phyloP scores from a whole-genome alignment of 2,888 invertebrate genomes.

The Lasioglossum calceatum region DNA sequence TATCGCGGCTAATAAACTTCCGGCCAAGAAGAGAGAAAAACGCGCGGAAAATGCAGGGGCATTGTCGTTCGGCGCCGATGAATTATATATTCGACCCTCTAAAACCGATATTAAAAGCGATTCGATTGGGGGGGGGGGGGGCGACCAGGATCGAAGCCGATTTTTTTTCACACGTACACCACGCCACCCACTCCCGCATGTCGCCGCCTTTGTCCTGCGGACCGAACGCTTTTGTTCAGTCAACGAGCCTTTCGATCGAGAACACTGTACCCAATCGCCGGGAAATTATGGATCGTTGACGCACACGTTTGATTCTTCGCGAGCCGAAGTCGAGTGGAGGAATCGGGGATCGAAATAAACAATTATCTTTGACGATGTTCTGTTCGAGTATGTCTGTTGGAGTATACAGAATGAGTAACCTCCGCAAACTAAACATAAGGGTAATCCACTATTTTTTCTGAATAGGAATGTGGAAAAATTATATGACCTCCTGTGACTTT shows the following conservation, averaged over 20 bases:
- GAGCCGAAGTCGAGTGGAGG: background rate
- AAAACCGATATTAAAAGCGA: conserved; percentile 3
- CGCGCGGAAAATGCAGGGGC: background rate
- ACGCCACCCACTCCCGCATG: background rate
- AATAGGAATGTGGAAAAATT: too few relatives aligned
- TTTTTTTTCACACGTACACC: background rate
- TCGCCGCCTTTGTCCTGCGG: background rate
- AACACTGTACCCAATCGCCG: conserved; percentile 29
- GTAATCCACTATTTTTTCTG: too few relatives aligned
- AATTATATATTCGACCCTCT: background rate
- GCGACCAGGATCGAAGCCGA: background rate
- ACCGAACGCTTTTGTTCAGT: background rate
- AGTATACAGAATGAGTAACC: too few relatives aligned
- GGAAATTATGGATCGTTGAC: conserved; percentile 39
- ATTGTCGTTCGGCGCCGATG: background rate
- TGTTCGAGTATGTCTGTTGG: background rate
- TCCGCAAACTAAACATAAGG: too few relatives aligned
- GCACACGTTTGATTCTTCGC: background rate
- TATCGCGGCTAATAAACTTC: conserved; percentile 15
- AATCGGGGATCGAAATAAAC: background rate
- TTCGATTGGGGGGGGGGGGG: background rate
- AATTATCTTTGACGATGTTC: background rate
- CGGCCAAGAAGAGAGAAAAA: background rate
- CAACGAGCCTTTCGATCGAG: conserved; percentile 21
- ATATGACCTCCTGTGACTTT: too few relatives aligned